Base-by-base conservation (phyloP, 2,113 vertebrate species). In the Rhinoderma darwinii region DNA sequence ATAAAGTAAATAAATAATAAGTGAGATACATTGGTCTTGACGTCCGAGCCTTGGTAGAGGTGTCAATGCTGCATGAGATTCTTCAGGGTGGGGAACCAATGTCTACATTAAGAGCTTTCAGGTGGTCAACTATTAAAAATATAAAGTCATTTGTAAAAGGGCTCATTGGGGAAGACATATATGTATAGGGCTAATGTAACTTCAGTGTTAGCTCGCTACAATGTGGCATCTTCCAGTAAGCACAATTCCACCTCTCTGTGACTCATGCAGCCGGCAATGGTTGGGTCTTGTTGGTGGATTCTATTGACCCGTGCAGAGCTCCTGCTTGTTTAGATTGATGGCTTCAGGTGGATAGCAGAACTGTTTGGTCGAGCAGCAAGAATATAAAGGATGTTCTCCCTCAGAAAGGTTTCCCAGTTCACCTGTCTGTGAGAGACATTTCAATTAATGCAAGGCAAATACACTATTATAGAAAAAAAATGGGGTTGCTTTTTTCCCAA, bases 301-400 rank as follows among this genome's bases (percentile, higher is more conserved):
- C 20, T 5, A 7, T 66, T 47, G 43, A 30, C 14, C 4, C 4
- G 5, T 4, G 20, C 15, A 25, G 8, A 30, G n/a, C 41, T 27
- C 20, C 7, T 77, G 39, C 9, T 15, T 74, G 4, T 10, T 84
- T 97, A 98, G 91, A 95, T 93, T 0, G 94, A 94, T 84, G 97
- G 94, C 78, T 96, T 95, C 91, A 98, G 96, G 92, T 98, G 98
- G 92, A 96, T 92, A 88, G 97, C 96, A 0, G 94, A 88, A 44
- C 98, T 98, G 92, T 99, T 99, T 90, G 98, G 96, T 15, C 98
- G 96, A 0, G 96, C 96, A 0, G 98, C 97, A 89, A 98, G 88
- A 88, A 97, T 95, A 90, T 96, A 98, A 92, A 96, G 92, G 88
- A 95, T 94, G 18, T 95, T 98, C 89, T 98, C 96, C 84, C 63